Evolutionary conservation across 1,140 invertebrate species (phyloP).

Genomic region (Sesamia nonagrioides): DNA sequence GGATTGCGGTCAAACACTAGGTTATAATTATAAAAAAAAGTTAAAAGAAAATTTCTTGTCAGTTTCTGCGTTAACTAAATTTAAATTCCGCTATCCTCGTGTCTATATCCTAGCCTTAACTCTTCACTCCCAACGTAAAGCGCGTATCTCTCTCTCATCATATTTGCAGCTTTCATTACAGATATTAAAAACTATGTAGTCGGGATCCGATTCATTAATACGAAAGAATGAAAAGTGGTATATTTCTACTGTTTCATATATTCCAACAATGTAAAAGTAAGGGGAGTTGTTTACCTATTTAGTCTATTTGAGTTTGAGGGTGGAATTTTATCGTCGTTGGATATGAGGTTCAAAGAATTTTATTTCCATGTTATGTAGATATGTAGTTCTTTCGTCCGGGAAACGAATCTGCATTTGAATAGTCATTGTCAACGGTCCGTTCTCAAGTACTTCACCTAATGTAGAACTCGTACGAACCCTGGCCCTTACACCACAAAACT

Average conservation of each 20-base stretch:
- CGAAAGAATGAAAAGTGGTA: conserved; percentile 49
- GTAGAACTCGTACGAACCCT: too few species aligned
- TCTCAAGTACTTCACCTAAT: too few species aligned
- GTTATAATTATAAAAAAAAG: too few species aligned
- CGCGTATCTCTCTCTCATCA: conserved; percentile 66
- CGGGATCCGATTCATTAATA: conserved; percentile 54
- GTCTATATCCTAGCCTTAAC: conserved; percentile 48
- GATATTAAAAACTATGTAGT: conserved; percentile 79
- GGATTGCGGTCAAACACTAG: too few species aligned
- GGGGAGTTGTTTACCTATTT: not conserved
- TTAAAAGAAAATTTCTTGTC: too few species aligned
- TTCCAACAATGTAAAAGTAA: not conserved
- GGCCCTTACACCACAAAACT: too few species aligned
- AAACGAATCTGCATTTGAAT: too few species aligned
- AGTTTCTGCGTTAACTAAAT: not conserved
- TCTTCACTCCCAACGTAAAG: conserved; percentile 55
- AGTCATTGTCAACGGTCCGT: too few species aligned
- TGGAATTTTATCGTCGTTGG: not conserved
- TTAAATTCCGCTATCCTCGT: conserved; percentile 1
- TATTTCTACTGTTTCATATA: not conserved
- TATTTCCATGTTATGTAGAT: too few species aligned
- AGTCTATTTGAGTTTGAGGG: not conserved
- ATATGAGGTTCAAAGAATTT: not conserved
- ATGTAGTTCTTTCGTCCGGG: too few species aligned
- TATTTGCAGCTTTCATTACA: conserved; percentile 83